Conservation (phyloP, 2,888 invertebrate genomes). For the Hedychridium roseum region DNA sequence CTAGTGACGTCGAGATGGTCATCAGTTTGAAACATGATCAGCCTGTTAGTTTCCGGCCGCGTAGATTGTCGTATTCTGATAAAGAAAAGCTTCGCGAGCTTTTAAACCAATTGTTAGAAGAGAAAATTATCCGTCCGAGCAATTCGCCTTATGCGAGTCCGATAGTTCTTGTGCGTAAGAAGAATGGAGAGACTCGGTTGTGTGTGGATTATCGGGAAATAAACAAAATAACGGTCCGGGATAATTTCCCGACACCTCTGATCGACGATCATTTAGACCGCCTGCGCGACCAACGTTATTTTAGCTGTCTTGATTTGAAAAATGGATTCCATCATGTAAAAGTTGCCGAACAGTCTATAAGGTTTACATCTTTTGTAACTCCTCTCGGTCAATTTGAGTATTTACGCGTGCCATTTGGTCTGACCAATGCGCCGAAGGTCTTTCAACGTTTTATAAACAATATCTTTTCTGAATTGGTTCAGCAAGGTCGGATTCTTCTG, state of each 20-base stretch:
- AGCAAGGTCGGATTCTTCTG: conserved; percentile 8
- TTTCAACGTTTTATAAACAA: conserved; percentile 37
- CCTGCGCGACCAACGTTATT: conserved; percentile 40
- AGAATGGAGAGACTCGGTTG: conserved; percentile 32
- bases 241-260: conserved; percentile 47
- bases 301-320: conserved; percentile 46
- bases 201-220: conserved; percentile 43
- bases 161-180: conserved; percentile 38
- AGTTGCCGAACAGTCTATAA: conserved; percentile 20
- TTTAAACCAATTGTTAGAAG: too few species aligned
- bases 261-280: conserved; percentile 43
- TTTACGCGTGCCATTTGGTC: conserved; percentile 40
- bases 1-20: too few species aligned
- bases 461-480: conserved; percentile 26
- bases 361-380: conserved; percentile 44
- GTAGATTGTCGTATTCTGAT: too few species aligned
- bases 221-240: conserved; percentile 42
- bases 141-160: conserved; percentile 37
- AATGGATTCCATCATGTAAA: conserved; percentile 45
- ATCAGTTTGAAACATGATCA: too few species aligned
- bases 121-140: too few species aligned
- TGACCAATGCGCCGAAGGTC: conserved; percentile 41
- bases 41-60: too few species aligned
- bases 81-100: too few species aligned
- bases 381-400: conserved; percentile 46